Evolutionary conservation across 2,888 invertebrate genomes (phyloP).

Genomic region (Lycia hirtaria): DNA sequence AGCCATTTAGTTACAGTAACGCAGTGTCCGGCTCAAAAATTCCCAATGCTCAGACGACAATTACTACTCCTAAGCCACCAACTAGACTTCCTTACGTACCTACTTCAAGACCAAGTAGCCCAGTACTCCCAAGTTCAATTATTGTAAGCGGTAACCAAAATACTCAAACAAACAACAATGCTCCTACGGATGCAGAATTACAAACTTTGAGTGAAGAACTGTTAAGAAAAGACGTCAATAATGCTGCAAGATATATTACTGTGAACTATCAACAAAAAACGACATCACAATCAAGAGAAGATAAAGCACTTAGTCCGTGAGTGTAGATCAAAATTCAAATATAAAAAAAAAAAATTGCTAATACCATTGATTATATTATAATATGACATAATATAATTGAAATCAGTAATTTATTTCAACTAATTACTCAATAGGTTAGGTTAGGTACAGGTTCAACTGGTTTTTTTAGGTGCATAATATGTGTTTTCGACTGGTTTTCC

Average conservation of each 20-base stretch:
- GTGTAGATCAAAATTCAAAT: conserved; percentile 51
- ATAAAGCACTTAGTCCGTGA: conserved; percentile 92
- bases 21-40: conserved; percentile 63
- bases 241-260: conserved; percentile 88
- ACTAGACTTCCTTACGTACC: conserved; percentile 42
- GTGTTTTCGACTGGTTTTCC: no score
- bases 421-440: no score
- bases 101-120: conserved; percentile 49
- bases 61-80: conserved; percentile 49
- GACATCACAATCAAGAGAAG: conserved; percentile 87
- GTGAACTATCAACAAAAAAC: conserved; percentile 91
- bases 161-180: conserved; percentile 53
- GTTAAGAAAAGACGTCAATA: conserved; percentile 89
- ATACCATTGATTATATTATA: no score
- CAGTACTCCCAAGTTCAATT: conserved; percentile 74
- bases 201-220: conserved; percentile 89
- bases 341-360: not conserved
- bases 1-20: conserved; percentile 68
- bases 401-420: no score
- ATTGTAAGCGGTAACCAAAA: conserved; percentile 73
- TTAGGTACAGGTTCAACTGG: no score
- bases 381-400: no score
- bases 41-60: conserved; percentile 41
- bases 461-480: no score
- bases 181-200: conserved; percentile 86